phyloP scores from a whole-genome alignment of 2,888 invertebrate genomes.

The Leptothorax acervorum region DNA sequence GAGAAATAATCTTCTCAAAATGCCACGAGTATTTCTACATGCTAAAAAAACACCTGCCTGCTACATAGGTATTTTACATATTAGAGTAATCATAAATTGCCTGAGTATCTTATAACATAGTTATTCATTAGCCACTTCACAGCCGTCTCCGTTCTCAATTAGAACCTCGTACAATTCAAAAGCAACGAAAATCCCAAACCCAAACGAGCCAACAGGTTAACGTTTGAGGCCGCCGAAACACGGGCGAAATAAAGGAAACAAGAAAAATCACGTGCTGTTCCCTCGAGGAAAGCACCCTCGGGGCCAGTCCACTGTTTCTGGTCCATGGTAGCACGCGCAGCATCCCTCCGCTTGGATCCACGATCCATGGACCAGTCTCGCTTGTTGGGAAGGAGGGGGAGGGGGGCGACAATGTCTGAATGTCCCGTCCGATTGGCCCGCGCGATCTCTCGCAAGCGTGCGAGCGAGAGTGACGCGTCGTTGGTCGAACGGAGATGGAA shows the following conservation, averaged over 20 bases:
- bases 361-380: slow-evolving; percentile 64
- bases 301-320: slow-evolving; percentile 36
- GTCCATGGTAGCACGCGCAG: slow-evolving; percentile 60
- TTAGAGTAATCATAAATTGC: neutral
- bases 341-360: slow-evolving; percentile 64
- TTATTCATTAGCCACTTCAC: neutral
- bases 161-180: neutral
- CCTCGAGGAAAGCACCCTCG: slow-evolving; percentile 32
- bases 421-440: slow-evolving; percentile 69
- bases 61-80: neutral
- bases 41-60: neutral
- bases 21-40: neutral
- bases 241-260: slow-evolving; percentile 10
- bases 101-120: neutral
- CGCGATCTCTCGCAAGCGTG: slow-evolving; percentile 57
- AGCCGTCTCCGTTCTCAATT: slow-evolving; percentile 2
- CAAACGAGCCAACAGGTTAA: slow-evolving; percentile 46
- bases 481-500: slow-evolving; percentile 61
- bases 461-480: slow-evolving; percentile 63
- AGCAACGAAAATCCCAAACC: slow-evolving; percentile 20
- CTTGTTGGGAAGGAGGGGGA: slow-evolving; percentile 50
- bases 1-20: neutral
- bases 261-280: slow-evolving; percentile 23
- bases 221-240: slow-evolving; percentile 37
- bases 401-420: neutral